Base-by-base conservation (phyloP, 1,140 invertebrate species). In the Varroa destructor region DNA sequence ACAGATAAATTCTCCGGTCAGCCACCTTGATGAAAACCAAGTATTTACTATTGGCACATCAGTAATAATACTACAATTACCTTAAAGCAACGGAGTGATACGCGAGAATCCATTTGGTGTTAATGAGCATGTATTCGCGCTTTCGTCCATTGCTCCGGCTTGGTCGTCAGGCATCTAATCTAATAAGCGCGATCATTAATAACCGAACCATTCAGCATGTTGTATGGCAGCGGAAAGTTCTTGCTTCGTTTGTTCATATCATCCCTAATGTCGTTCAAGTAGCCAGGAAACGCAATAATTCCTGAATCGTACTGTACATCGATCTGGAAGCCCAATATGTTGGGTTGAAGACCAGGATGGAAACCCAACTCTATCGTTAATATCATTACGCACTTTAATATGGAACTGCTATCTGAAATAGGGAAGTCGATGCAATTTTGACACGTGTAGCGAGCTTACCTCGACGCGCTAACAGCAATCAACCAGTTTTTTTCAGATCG, bases 141-240 rank as follows among this genome's bases (percentile, higher is more conserved):
- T 82, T 98, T 98, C 1, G 95, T 99, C 96, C 96, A 99, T 77
- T 97, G 91, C 77, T 99, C 96, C 81, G 97, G 93, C 0, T 92
- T 95, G 82, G 97, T 98, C 77, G 97, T 92, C 81, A 97, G 92
- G 75, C 83, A 90, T 88, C 93, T 94, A 5, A 96, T 88, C 0
- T 91, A 93, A 79, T 91, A 95, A 6, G 87, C 87, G 77, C 86
- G 88, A 5, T 87, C 86, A 79, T 95, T 91, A 79, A 92, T 89
- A 70, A 96, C 92, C 82, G 91, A 92, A 3, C 91, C 92, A 78
- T 89, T 89, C 76, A 37, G 56, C 36, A 72, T 73, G 71, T 70
- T 84, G 76, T 94, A 94, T 12, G 91, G 93, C 72, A 97, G 81
- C 79, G 87, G 87, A 79, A 97, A 97, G 61, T 86, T 87, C 72